Evolutionary conservation across 2,888 invertebrate species (phyloP).

Genomic region (Serrognathus titanus): DNA sequence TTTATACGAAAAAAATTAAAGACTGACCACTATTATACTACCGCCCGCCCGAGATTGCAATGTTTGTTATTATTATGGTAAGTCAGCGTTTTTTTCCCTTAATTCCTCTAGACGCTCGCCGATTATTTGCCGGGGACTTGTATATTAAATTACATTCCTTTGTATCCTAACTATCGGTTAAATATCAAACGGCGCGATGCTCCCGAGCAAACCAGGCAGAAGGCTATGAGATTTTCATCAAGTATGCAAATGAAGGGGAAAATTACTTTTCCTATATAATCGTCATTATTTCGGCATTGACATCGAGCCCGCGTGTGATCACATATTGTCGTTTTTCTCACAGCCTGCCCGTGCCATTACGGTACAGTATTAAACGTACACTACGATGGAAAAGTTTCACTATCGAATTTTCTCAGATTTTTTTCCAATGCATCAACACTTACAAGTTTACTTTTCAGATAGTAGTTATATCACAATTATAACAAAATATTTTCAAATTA

Average conservation of each 20-base stretch:
- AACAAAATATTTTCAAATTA: too few relatives aligned
- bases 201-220: conserved; percentile 15
- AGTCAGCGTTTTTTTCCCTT: conserved; percentile 1
- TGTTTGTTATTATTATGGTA: not conserved
- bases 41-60: too few relatives aligned
- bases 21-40: not conserved
- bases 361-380: conserved; percentile 23
- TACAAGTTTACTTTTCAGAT: too few relatives aligned
- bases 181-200: conserved; percentile 18
- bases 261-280: conserved; percentile 54
- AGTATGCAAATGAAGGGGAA: conserved; percentile 52
- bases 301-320: conserved; percentile 45
- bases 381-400: conserved; percentile 1
- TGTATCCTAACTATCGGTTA: conserved; percentile 18
- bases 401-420: too few relatives aligned
- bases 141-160: not conserved
- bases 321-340: conserved; percentile 48
- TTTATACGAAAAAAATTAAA: conserved; percentile 1
- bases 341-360: conserved; percentile 24
- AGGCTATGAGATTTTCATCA: conserved; percentile 51
- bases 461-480: too few relatives aligned
- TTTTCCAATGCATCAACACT: too few relatives aligned
- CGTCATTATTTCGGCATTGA: conserved; percentile 53
- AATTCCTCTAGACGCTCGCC: not conserved
- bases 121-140: not conserved